Evolutionary conservation across 2,113 vertebrate genomes (phyloP), one percentile per base, ranked within the genome.

Genomic region (Tetrax tetrax): DNA sequence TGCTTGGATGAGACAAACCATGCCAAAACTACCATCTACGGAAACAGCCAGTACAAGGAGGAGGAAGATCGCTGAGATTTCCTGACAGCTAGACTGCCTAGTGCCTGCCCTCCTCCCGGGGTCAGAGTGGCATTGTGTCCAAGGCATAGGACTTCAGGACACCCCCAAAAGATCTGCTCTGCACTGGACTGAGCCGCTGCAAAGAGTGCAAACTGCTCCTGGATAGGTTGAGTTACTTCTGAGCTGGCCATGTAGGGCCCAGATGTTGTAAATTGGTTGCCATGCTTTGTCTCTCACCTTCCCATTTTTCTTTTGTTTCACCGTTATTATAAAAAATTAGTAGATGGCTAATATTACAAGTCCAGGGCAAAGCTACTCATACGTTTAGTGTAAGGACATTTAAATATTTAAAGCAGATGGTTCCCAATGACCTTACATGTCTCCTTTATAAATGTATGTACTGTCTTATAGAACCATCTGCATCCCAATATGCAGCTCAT

Each of bases 381-480:
- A 83, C 94, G 38, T 95, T 96, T 82, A 97, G 50, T 94, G 94
- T 96, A 95, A 96, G 68, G 91, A 96, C 94, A 93, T 95, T 97
- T 97, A 96, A 95, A 95, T 97, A 96, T 89, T 97, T 95, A 97
- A 97, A 98, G 87, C 95, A 97, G 97, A 96, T 97, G 92, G 78
- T 92, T 97, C 97, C 83, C 95, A 94, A 51, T 97, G 97, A 97
- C 97, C 97, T 97, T 97, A 97, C 95, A 97, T 93, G 96, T 96
- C 97, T 97, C 97, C 93, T 97, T 97, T 97, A 97, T 97, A 97
- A 97, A 97, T 97, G 89, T 95, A 90, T 97, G 81, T 97, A 86
- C 89, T 88, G 94, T 94, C 91, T 96, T 96, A 97, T 96, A 97
- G 92, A 97, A 94, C 91, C 89, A 97, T 96, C 96, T 98, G 89